A percentile compares a stretch with the other conserved stretches of the same genome.
These are phyloP conservation scores for Sturmia bella DNA, from an alignment of 2,888 invertebrate genomes.

Conservation along the genomic window DNA sequence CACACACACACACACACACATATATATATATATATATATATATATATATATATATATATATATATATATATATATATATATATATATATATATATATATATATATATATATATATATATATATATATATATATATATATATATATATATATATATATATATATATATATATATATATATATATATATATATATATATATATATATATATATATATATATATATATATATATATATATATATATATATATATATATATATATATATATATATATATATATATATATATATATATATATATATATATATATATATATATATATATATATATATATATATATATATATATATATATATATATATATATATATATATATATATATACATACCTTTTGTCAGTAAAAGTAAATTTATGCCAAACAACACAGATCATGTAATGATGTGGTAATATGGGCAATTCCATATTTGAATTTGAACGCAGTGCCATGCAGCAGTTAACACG, in stretches of 20 bases:
- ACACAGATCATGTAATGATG: slow-evolving; percentile 60
- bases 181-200: neutral
- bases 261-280: no score
- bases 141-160: no score
- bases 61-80: no score
- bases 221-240: no score
- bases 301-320: neutral
- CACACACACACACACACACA: neutral
- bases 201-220: no score
- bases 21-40: neutral
- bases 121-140: no score
- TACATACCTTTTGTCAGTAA: slow-evolving; percentile 53
- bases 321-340: neutral
- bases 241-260: no score
- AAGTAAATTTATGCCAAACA: slow-evolving; percentile 53
- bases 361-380: slow-evolving; percentile 33
- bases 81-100: neutral
- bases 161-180: neutral
- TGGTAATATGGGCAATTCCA: slow-evolving; percentile 67
- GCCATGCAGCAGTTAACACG: slow-evolving; percentile 37
- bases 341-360: no score
- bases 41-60: neutral
- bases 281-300: neutral
- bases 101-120: slow-evolving; percentile 47
- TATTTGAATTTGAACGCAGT: slow-evolving; percentile 48